Percentiles rank a stretch among this genome's conserved stretches.
Conservation (phyloP, 1,140 invertebrate species). For the Zaprionus nigranus region DNA sequence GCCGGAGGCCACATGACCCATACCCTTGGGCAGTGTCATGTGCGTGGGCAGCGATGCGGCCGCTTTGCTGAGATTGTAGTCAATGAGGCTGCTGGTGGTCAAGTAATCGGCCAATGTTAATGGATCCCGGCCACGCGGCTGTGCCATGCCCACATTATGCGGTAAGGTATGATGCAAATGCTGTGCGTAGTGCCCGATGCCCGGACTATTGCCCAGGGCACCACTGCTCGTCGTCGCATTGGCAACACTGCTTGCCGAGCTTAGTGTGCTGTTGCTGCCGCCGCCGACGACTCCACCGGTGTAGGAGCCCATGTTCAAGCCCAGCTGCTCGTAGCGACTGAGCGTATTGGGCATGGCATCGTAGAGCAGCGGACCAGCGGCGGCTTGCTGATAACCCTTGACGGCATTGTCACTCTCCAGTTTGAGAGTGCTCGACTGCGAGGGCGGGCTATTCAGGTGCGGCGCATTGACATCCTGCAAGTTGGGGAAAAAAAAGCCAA, state of each 20-base stretch:
- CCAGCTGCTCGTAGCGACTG: slow-evolving; percentile 78
- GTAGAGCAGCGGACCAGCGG: slow-evolving; percentile 65
- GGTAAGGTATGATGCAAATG: slow-evolving; percentile 73
- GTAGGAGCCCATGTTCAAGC: slow-evolving; percentile 68
- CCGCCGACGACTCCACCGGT: slow-evolving; percentile 17
- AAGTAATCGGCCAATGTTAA: slow-evolving; percentile 79
- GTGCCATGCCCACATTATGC: slow-evolving; percentile 48
- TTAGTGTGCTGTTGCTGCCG: slow-evolving; percentile 69
- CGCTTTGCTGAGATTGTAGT: slow-evolving; percentile 80
- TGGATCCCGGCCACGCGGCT: slow-evolving; percentile 65
- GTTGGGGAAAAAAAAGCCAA: slow-evolving; percentile 15
- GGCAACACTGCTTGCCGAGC: slow-evolving; percentile 63
- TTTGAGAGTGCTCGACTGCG: slow-evolving; percentile 79
- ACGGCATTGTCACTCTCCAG: slow-evolving; percentile 65
- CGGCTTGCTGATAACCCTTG: slow-evolving; percentile 62
- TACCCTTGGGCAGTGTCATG: slow-evolving; percentile 77
- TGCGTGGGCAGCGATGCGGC: slow-evolving; percentile 55
- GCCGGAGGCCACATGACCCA: slow-evolving; percentile 44
- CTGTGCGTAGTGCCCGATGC: slow-evolving; percentile 47
- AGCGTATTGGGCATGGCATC: slow-evolving; percentile 75
- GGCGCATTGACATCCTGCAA: slow-evolving; percentile 69
- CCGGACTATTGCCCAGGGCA: neutral
- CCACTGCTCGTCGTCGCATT: slow-evolving; percentile 16
- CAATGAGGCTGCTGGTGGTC: slow-evolving; percentile 81
- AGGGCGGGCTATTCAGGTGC: slow-evolving; percentile 80